Base-by-base conservation (phyloP, 2,888 invertebrate genomes). In the Caradrina clavipalpis region DNA sequence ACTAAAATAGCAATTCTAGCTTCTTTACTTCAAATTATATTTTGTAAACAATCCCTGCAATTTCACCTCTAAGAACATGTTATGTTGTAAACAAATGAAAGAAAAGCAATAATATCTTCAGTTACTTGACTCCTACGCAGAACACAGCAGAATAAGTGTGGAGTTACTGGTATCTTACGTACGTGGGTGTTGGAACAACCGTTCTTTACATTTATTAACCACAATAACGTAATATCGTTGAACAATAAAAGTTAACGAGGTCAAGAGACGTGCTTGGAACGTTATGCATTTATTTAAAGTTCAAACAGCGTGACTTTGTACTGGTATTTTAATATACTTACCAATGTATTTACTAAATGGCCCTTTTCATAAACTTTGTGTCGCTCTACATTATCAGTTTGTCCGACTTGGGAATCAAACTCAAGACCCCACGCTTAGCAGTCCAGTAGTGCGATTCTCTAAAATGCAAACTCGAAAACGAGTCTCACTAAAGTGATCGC, bases 61-160 rank as follows among this genome's bases (percentile, higher is more conserved):
- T 45, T 21, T 10, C 39, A 17, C 39, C n/a, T 50, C 19, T 26
- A 7, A 54, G 42, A 42, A 62, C 26, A 35, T 69, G 53, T 17
- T 45, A 4, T 61, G 35, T 67, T 55, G 39, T 26, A 39, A 69
- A 76, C 26, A 58, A 65, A 59, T 55, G 2, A 47, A 58, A 21
- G 31, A n/a, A 35, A 65, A 61, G 22, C 31, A 58, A 58, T 51
- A 58, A 58, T 51, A 59, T 56, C 31, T 45, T 45, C 45, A 17
- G 45, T 55, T 19, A 63, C 21, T 54, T 19, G 39, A 35, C 64
- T 42, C 58, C 78, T 19, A 77, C 72, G 64, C 49, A 47, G 49
- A 35, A 2, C 45, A 45, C 22, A 11, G 21, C 2, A 11, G 0
- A 49, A 45, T 51, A 62, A 56, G 11, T 22, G 31, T n/a, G 11